A percentile compares a stretch with the other conserved stretches of the same genome.
Conservation (phyloP, 1,140 invertebrate species). For the Chironomus striatipennis region DNA sequence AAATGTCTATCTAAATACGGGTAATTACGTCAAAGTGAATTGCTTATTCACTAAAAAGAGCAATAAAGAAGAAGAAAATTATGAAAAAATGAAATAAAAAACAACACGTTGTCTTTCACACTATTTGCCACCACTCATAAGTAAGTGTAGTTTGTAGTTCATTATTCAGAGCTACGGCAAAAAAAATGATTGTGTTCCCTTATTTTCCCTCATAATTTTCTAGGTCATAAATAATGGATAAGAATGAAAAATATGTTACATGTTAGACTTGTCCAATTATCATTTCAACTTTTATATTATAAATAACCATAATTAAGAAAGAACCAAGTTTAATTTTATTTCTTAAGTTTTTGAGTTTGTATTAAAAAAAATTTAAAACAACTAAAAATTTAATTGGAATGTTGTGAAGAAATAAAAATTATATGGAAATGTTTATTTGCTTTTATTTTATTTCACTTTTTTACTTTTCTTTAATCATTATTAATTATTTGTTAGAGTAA, state of each 20-base stretch:
- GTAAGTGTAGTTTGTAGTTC: no score
- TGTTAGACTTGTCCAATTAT: constrained; percentile 18
- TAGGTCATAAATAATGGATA: constrained; percentile 18
- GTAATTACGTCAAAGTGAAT: constrained; percentile 16
- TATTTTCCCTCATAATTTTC: constrained; percentile 11
- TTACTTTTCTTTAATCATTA: background rate
- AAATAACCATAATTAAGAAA: constrained; percentile 13
- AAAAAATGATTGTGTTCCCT: background rate
- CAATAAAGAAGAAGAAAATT: no score
- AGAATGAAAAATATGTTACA: background rate
- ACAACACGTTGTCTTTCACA: constrained; percentile 22
- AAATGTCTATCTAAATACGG: constrained; percentile 21
- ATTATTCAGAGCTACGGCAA: background rate
- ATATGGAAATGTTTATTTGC: no score
- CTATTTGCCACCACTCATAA: background rate
- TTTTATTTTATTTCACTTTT: no score
- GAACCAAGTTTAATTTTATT: no score
- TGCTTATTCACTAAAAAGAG: background rate
- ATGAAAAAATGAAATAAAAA: constrained; percentile 4
- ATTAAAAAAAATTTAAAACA: no score
- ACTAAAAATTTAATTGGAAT: background rate
- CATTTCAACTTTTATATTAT: constrained; percentile 3
- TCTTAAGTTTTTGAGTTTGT: no score
- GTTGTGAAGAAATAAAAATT: background rate
- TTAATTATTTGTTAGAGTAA: background rate